phyloP scores from a whole-genome alignment of 1,140 invertebrate species.

The Zaprionus nigranus region DNA sequence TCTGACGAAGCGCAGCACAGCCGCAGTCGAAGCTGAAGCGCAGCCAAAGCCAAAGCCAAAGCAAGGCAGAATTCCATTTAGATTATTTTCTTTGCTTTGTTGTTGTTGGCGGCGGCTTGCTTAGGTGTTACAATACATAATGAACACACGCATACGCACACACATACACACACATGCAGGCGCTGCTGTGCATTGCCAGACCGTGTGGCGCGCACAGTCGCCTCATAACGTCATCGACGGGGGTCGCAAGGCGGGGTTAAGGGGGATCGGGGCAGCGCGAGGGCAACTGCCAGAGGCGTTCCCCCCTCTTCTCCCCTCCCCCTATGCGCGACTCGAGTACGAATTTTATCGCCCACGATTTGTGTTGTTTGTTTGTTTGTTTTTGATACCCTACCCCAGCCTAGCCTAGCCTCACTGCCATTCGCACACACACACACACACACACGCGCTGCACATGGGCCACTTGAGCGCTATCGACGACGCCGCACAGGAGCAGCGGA shows the following conservation, averaged over 20 bases:
- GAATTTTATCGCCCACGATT: slow-evolving; percentile 79
- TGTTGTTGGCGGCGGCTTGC: slow-evolving; percentile 55
- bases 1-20: slow-evolving; percentile 56
- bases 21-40: slow-evolving; percentile 12
- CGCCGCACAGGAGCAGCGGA: not conserved
- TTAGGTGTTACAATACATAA: slow-evolving; percentile 75
- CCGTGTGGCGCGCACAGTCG: slow-evolving; percentile 67
- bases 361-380: slow-evolving; percentile 64
- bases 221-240: slow-evolving; percentile 64
- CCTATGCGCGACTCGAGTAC: slow-evolving; percentile 49
- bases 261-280: slow-evolving; percentile 2
- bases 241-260: slow-evolving; percentile 8
- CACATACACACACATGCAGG: slow-evolving; percentile 23
- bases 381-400: slow-evolving; percentile 65
- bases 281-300: not conserved
- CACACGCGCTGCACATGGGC: slow-evolving; percentile 29
- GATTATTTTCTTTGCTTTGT: slow-evolving; percentile 60
- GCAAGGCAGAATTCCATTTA: slow-evolving; percentile 73
- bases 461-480: slow-evolving; percentile 46
- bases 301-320: not conserved
- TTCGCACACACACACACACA: slow-evolving; percentile 35
- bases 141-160: slow-evolving; percentile 49
- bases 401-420: slow-evolving; percentile 35
- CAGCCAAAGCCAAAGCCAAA: slow-evolving; percentile 29
- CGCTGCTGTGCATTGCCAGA: slow-evolving; percentile 62